phyloP scores from a whole-genome alignment of 2,888 invertebrate genomes.

The Micoletzkya japonica region DNA sequence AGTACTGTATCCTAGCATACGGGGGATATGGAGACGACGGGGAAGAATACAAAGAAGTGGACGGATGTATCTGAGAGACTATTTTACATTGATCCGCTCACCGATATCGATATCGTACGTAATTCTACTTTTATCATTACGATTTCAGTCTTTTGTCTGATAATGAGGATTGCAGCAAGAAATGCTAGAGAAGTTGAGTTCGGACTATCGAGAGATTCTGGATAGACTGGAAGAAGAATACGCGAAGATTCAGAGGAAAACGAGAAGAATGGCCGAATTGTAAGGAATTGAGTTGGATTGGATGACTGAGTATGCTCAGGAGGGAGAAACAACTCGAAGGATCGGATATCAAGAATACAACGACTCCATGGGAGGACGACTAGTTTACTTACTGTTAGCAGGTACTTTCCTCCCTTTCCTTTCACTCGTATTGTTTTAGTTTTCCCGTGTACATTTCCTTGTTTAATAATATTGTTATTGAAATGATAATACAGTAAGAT shows the following conservation, averaged over 20 bases:
- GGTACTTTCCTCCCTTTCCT: no score
- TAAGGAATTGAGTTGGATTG: no score
- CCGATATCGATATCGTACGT: neutral
- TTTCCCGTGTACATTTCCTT: no score
- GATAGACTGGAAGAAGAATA: neutral
- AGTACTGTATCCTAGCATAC: neutral
- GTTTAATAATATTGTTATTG: no score
- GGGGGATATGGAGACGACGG: neutral
- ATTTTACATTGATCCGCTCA: conserved; percentile 4
- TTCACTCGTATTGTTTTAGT: no score
- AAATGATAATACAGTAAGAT: no score
- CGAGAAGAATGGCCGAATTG: neutral
- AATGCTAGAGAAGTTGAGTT: conserved; percentile 7
- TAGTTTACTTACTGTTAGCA: no score
- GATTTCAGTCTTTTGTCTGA: neutral
- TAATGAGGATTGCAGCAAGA: neutral
- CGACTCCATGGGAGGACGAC: no score
- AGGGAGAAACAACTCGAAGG: no score
- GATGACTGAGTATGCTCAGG: no score
- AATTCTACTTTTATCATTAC: neutral
- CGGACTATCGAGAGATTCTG: neutral
- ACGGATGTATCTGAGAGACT: neutral
- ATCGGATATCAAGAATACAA: no score
- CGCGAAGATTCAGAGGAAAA: neutral
- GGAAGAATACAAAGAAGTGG: neutral